phyloP scores from a whole-genome alignment of 2,888 invertebrate genomes.

The Cyclophora punctaria region DNA sequence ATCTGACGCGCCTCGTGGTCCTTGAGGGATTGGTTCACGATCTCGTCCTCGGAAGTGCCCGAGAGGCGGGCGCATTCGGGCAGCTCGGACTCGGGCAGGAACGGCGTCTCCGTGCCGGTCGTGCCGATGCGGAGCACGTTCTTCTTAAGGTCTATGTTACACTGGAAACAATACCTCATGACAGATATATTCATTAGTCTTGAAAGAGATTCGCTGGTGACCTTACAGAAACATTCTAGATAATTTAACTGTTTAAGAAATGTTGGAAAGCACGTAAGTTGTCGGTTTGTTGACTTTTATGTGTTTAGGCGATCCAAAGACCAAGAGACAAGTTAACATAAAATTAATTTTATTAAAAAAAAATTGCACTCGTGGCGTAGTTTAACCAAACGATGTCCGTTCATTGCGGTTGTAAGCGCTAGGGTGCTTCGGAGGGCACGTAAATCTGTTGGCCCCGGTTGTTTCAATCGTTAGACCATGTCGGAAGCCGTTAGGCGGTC shows the following conservation, averaged over 20 bases:
- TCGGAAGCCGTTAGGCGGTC: no score
- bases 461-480: no score
- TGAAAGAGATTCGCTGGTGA: no score
- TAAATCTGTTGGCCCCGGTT: no score
- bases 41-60: constrained; percentile 79
- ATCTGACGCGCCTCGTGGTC: constrained; percentile 81
- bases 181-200: no score
- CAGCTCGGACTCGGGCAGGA: constrained; percentile 82
- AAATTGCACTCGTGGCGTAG: not conserved
- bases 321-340: not conserved
- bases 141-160: constrained; percentile 91
- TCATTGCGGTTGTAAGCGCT: no score
- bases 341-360: not conserved
- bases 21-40: constrained; percentile 55
- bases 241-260: no score
- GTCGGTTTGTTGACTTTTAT: no score
- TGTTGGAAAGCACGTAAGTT: no score
- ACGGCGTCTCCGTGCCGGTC: constrained; percentile 92
- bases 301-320: not conserved
- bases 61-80: constrained; percentile 87
- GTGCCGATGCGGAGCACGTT: constrained; percentile 95
- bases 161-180: constrained; percentile 60
- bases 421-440: no score
- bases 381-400: no score
- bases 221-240: no score